Evolutionary conservation across 1,140 invertebrate genomes (phyloP).

Genomic region (Trachymyrmex cornetzi): DNA sequence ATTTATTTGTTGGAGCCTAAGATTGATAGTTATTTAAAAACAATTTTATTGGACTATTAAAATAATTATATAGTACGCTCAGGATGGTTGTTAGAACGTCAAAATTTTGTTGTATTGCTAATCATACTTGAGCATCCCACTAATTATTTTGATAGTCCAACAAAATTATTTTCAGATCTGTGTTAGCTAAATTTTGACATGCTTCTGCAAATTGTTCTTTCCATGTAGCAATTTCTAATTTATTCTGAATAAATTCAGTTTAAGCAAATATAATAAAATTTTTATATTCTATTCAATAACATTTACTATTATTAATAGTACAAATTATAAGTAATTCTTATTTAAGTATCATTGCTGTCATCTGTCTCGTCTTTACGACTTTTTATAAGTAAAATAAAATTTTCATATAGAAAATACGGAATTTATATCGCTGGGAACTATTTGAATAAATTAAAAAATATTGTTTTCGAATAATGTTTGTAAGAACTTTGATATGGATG

Average conservation of each 20-base stretch:
- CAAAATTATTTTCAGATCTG: too few species aligned
- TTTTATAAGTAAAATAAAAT: neutral
- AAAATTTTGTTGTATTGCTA: too few species aligned
- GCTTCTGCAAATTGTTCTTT: too few species aligned
- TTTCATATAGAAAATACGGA: neutral
- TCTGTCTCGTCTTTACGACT: neutral
- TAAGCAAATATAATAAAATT: neutral
- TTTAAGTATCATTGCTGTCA: neutral
- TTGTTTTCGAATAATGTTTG: neutral
- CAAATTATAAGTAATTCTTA: neutral
- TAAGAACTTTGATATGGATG: neutral
- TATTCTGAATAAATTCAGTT: neutral
- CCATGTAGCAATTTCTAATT: neutral
- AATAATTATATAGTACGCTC: too few species aligned
- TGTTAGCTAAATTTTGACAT: too few species aligned
- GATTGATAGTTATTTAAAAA: too few species aligned
- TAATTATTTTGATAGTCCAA: too few species aligned
- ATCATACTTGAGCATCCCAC: too few species aligned
- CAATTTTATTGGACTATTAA: too few species aligned
- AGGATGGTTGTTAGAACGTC: too few species aligned
- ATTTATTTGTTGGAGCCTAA: too few species aligned
- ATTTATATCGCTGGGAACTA: neutral
- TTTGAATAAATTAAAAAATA: neutral
- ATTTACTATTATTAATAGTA: slow-evolving; percentile 2
- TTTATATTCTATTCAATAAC: neutral